phyloP scores from a whole-genome alignment of 2,113 vertebrate species.

The Mustela lutreola region DNA sequence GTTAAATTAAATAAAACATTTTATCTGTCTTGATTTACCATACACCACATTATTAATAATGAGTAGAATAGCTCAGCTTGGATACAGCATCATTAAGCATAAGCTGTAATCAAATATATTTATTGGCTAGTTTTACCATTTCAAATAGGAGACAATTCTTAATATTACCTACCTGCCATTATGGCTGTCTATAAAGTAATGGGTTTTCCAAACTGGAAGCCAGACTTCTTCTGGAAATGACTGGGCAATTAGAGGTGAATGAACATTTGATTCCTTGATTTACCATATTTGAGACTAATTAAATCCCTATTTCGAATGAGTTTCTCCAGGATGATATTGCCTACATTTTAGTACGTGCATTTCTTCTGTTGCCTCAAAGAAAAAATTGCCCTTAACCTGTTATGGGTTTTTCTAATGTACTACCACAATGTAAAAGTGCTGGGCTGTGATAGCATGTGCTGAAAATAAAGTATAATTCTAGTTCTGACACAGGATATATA shows the following conservation, averaged over 20 bases:
- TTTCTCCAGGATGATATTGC: background rate
- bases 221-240: background rate
- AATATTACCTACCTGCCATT: background rate
- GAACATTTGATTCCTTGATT: background rate
- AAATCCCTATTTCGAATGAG: background rate
- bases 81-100: background rate
- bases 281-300: background rate
- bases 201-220: background rate
- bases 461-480: conserved; percentile 49
- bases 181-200: background rate
- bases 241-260: background rate
- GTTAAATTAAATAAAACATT: background rate
- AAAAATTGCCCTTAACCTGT: background rate
- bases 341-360: background rate
- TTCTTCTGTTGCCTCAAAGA: background rate
- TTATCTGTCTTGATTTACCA: background rate
- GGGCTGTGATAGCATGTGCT: background rate
- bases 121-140: background rate
- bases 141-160: background rate
- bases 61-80: background rate
- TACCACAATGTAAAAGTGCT: background rate
- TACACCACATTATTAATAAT: background rate
- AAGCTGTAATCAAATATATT: background rate
- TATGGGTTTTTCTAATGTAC: background rate
- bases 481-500: conserved; percentile 31